Evolutionary conservation across 2,888 invertebrate species (phyloP), one percentile per base, ranked within the genome.

Genomic region (Muscina levida): DNA sequence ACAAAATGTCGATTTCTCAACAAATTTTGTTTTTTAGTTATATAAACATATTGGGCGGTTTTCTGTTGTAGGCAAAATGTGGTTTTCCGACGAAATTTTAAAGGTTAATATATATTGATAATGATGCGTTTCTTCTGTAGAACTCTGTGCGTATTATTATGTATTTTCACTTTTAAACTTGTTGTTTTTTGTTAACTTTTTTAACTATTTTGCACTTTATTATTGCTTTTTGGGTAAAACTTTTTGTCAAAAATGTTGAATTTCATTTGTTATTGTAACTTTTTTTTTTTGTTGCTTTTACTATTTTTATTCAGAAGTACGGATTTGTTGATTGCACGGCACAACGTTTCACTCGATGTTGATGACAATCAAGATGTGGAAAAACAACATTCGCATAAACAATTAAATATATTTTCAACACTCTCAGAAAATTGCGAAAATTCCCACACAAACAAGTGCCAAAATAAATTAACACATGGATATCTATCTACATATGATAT

Each of bases 391-490:
- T 56, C 77, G 67, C 48, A 77, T 56, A 77, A 75, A 75, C 72
- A 81, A 81, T 77, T 74, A 74, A 81, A 75, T 66, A 44, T 77
- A 70, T 72, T 62, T 77, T 70, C 65, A 73, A 57, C 79, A 66
- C 68, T 59, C 31, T 66, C 24, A 15, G 48, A 72, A 31, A 31
- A 73, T 24, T 77, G 80, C 80, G 73, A 80, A 80, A 59, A 31
- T 31, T 68, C 42, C 37, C 56, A 70, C 24, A 78, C 56, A 19
- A 62, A 79, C 39, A 65, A 66, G 13, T 11, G 48, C 56, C 44
- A 75, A n/a, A n/a, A n/a, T n/a, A n/a, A n/a, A n/a, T n/a, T n/a
- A n/a, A 44, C 79, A 75, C 66, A 79, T 79, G 79, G 67, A 74
- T 39, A 51, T 51, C 24, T 46, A 46, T 11, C 71, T 5, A 31